Conservation (phyloP, 2,888 invertebrate genomes). For the Pseudeuparius sepicola region DNA sequence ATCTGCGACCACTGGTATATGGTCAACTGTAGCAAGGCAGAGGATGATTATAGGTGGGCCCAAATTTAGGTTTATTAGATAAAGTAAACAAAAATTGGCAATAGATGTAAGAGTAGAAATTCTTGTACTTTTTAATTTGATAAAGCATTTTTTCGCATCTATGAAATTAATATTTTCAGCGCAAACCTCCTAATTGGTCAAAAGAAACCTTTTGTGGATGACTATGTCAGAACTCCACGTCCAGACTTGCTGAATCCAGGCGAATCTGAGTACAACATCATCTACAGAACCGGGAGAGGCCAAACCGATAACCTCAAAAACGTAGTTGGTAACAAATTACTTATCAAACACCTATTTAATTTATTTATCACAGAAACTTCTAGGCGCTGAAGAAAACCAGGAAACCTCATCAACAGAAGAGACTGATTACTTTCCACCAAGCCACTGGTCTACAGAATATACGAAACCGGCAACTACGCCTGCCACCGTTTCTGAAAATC, state of each 20-base stretch:
- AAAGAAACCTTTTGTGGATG: constrained; percentile 56
- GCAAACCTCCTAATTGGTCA: constrained; percentile 66
- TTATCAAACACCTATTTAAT: background rate
- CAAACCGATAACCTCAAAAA: constrained; percentile 11
- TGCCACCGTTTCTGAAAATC: constrained; percentile 11
- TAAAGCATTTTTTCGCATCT: too few species aligned
- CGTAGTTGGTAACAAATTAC: constrained; percentile 19
- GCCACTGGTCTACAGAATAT: constrained; percentile 46
- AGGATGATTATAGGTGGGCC: constrained; percentile 47
- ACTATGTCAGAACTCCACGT: constrained; percentile 55
- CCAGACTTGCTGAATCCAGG: constrained; percentile 55
- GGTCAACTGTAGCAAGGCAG: constrained; percentile 67
- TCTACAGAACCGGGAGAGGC: constrained; percentile 25
- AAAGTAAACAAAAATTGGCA: too few species aligned
- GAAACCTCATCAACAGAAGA: constrained; percentile 39
- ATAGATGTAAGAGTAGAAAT: too few species aligned
- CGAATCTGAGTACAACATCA: constrained; percentile 30
- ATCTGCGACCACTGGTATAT: constrained; percentile 77
- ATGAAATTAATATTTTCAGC: too few species aligned
- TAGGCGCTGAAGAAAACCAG: constrained; percentile 42
- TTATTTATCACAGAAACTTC: constrained; percentile 1
- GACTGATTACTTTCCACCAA: constrained; percentile 43
- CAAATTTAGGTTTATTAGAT: too few species aligned
- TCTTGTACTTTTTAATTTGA: too few species aligned
- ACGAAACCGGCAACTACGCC: constrained; percentile 20